These are phyloP conservation scores for Tiliacea aurago DNA, from an alignment of 2,888 invertebrate species.

Conservation along the genomic window DNA sequence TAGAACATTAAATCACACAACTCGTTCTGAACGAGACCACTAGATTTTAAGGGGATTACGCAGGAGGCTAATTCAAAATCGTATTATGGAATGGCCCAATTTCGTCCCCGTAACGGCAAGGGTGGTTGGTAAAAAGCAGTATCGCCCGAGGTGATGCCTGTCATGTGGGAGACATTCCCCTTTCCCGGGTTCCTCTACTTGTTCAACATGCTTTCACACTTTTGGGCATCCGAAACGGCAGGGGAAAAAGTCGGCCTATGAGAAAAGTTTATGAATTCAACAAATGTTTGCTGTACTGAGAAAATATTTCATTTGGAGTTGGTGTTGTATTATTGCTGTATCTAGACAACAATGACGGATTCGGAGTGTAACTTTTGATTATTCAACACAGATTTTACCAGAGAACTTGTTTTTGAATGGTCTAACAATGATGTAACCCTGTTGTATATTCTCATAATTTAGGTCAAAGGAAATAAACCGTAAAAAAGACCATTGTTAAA, in stretches of 20 bases:
- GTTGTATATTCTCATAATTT: background rate
- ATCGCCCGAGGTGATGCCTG: conserved; percentile 79
- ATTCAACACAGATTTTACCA: conserved; percentile 2
- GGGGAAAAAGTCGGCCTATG: conserved; percentile 71
- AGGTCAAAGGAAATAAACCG: background rate
- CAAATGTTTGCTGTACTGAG: conserved; percentile 68
- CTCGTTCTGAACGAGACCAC: conserved; percentile 29
- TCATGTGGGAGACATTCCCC: conserved; percentile 81
- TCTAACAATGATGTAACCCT: background rate
- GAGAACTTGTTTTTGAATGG: background rate
- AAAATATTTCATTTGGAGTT: conserved; percentile 57
- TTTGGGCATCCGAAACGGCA: conserved; percentile 75
- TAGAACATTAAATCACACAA: conserved; percentile 35
- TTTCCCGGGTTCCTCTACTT: conserved; percentile 75
- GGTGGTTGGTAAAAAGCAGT: conserved; percentile 76
- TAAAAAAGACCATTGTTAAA: background rate
- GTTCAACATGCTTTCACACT: conserved; percentile 87
- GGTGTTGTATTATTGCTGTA: conserved; percentile 39
- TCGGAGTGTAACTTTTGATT: conserved; percentile 12
- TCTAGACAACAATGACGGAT: conserved; percentile 31
- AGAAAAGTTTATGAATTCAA: conserved; percentile 75
- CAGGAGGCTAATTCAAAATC: conserved; percentile 62
- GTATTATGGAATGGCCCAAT: conserved; percentile 74
- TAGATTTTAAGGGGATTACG: conserved; percentile 56
- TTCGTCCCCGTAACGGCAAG: conserved; percentile 71